Evolutionary conservation across 1,140 invertebrate genomes (phyloP).

Genomic region (Trinorchestia longiramus): DNA sequence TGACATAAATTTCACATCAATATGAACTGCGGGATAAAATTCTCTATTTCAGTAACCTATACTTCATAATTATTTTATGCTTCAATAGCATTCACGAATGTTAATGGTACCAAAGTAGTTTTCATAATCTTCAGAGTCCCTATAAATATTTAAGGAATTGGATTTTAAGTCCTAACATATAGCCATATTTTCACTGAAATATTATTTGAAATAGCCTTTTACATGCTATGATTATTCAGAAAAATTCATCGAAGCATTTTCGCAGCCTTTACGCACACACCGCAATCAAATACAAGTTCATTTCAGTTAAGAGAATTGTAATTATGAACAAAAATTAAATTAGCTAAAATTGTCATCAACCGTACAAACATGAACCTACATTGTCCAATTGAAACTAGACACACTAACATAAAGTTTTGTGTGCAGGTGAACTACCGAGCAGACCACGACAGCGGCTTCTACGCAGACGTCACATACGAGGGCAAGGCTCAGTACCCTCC

Average conservation of each 20-base stretch:
- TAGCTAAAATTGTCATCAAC: not conserved
- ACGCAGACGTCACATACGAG: conserved; percentile 67
- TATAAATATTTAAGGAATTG: not conserved
- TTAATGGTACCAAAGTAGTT: not conserved
- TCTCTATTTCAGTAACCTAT: not conserved
- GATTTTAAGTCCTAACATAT: not conserved
- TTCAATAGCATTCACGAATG: not conserved
- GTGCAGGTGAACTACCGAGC: conserved; percentile 67
- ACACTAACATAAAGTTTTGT: not conserved
- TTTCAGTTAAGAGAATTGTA: not conserved
- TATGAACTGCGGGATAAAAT: too few relatives aligned
- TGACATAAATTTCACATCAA: too few relatives aligned
- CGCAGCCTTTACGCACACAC: not conserved
- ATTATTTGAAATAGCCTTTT: not conserved
- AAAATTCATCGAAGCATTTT: too few relatives aligned
- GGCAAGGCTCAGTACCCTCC: conserved; percentile 63
- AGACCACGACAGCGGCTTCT: conserved; percentile 67
- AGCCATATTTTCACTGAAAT: not conserved
- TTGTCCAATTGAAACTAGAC: not conserved
- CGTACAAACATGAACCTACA: not conserved
- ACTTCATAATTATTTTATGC: too few relatives aligned
- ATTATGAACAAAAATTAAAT: not conserved
- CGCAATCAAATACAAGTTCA: not conserved
- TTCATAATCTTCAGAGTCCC: not conserved
- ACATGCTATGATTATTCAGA: not conserved